Evolutionary conservation across 1,140 invertebrate genomes (phyloP).

Genomic region (Maconellicoccus hirsutus): DNA sequence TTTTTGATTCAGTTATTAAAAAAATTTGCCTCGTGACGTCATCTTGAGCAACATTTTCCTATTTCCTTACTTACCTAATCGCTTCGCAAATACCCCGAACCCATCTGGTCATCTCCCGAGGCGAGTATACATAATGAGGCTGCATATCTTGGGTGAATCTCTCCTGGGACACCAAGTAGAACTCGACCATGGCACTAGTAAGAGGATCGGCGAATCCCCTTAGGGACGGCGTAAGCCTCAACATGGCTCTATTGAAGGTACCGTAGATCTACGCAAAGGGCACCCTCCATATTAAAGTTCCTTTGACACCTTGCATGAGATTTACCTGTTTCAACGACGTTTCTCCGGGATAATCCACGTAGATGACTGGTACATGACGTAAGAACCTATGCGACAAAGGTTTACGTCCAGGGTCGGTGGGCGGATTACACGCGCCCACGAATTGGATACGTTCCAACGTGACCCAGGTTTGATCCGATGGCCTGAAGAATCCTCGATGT

Average conservation of each 20-base stretch:
- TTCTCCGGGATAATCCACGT: constrained; percentile 98
- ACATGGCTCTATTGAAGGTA: constrained; percentile 95
- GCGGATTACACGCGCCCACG: constrained; percentile 98
- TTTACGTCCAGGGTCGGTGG: constrained; percentile 97
- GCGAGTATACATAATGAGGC: constrained; percentile 98
- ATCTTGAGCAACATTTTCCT: no score
- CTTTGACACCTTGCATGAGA: constrained; percentile 35
- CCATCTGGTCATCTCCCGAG: constrained; percentile 99
- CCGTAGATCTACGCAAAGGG: constrained; percentile 81
- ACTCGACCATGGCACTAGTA: constrained; percentile 98
- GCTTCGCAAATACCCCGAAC: constrained; percentile 98
- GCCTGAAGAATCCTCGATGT: constrained; percentile 78
- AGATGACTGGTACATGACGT: constrained; percentile 94
- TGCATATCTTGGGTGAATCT: constrained; percentile 99
- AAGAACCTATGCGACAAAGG: constrained; percentile 89
- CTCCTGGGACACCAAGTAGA: constrained; percentile 94
- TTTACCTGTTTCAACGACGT: constrained; percentile 84
- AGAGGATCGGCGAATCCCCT: constrained; percentile 89
- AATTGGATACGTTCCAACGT: constrained; percentile 96
- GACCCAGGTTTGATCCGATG: constrained; percentile 93
- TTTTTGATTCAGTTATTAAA: no score
- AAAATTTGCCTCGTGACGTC: no score
- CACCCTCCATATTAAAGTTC: no score
- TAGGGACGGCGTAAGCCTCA: constrained; percentile 78
- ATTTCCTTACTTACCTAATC: constrained; percentile 48